phyloP scores from a whole-genome alignment of 2,888 invertebrate genomes.

The Agrotis segetum region DNA sequence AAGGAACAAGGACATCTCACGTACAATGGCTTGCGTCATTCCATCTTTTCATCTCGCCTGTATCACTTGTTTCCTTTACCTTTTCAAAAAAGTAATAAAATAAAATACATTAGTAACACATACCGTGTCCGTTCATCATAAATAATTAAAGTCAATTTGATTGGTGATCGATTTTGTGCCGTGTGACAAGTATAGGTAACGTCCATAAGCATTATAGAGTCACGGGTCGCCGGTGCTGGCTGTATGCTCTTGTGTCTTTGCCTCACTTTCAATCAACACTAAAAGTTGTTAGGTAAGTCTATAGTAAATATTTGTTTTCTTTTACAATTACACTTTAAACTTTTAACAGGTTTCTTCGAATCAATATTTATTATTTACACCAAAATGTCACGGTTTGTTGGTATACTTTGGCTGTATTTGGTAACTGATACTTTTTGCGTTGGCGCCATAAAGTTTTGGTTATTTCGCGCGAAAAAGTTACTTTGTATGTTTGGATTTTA shows the following conservation, averaged over 20 bases:
- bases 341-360: background rate
- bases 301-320: background rate
- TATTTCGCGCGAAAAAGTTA: no score
- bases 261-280: slow-evolving; percentile 19
- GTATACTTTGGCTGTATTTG: background rate
- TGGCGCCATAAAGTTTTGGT: background rate
- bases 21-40: slow-evolving; percentile 63
- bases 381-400: background rate
- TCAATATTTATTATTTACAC: background rate
- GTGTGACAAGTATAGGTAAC: slow-evolving; percentile 67
- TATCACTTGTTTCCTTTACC: slow-evolving; percentile 26
- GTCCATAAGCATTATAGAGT: slow-evolving; percentile 71
- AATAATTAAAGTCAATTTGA: slow-evolving; percentile 68
- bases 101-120: slow-evolving; percentile 7
- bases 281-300: slow-evolving; percentile 47
- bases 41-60: slow-evolving; percentile 49
- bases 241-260: slow-evolving; percentile 53
- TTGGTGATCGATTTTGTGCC: slow-evolving; percentile 77
- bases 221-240: slow-evolving; percentile 71
- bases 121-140: slow-evolving; percentile 39
- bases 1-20: slow-evolving; percentile 64
- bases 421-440: background rate
- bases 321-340: background rate
- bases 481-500: no score
- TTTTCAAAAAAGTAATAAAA: slow-evolving; percentile 13